Percentiles rank a stretch among this genome's conserved stretches.
These are phyloP conservation scores for Antheraea yamamai DNA, from an alignment of 2,888 invertebrate genomes.

Conservation along the genomic window DNA sequence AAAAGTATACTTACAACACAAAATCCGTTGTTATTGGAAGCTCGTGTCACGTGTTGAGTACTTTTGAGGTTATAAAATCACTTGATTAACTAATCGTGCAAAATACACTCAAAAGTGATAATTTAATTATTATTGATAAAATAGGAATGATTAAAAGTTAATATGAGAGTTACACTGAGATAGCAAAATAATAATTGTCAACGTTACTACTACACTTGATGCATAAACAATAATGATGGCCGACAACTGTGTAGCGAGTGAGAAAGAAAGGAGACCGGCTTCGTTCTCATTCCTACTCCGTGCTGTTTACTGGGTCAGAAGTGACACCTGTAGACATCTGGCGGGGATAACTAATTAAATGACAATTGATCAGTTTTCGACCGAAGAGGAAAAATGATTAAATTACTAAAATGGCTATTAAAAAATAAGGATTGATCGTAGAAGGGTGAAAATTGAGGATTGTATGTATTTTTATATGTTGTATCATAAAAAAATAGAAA, in stretches of 20 bases:
- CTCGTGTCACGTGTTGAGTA: conserved; percentile 29
- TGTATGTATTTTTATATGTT: too few species aligned
- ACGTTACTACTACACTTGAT: too few species aligned
- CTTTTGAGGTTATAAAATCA: conserved; percentile 27
- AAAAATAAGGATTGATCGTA: too few species aligned
- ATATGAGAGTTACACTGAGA: not conserved
- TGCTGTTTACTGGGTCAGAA: conserved; percentile 16
- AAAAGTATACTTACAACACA: conserved; percentile 27
- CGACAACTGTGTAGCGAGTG: not conserved
- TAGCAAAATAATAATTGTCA: too few species aligned
- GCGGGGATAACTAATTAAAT: not conserved
- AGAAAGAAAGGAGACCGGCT: conserved; percentile 20
- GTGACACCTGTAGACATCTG: conserved; percentile 18
- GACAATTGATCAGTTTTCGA: not conserved
- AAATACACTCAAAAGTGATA: conserved; percentile 19
- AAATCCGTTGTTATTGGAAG: conserved; percentile 25
- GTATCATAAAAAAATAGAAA: too few species aligned
- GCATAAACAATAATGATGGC: too few species aligned
- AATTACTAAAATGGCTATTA: too few species aligned
- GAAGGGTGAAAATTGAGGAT: too few species aligned
- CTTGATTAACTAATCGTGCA: conserved; percentile 26
- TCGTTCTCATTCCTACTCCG: conserved; percentile 20
- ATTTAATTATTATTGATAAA: conserved; percentile 4
- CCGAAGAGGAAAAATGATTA: too few species aligned
- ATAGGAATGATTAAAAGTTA: not conserved